Base-by-base conservation (phyloP, 2,888 invertebrate species). In the Xanthia icteritia region DNA sequence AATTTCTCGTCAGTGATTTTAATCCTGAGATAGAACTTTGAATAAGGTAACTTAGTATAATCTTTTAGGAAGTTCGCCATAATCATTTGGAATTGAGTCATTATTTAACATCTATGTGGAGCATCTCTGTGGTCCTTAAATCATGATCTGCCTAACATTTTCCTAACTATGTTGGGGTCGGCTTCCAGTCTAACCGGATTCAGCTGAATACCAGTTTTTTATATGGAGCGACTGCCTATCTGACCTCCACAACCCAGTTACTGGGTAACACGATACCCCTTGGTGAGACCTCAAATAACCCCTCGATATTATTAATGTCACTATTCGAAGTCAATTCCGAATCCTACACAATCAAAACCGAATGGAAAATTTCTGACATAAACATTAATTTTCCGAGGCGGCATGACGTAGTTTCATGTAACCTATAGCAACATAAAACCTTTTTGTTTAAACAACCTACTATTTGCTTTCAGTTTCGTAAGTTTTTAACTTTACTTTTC, bases 381-480 rank as follows among this genome's bases (percentile, higher is more conserved):
- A 2, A 36, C 31, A 42, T 17, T 31, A 31, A n/a, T 31, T 60
- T 68, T 77, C 20, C 36, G 4, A 15, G 15, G 23, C 5, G n/a
- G 9, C 39, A 27, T 78, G 27, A 36, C 69, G 54, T 48, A 8
- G 58, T 42, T 65, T n/a, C 0, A 42, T 20, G n/a, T 15, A 23
- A n/a, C 1, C 15, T 3, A 5, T 17, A 20, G n/a, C 4, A 48
- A 42, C 2, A 11, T 80, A 63, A 42, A 54, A 72, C 39, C 39
- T 63, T 23, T 27, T 13, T 63, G n/a, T 61, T 51, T 39, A 36
- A 54, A 54, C 31, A 68, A 39, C 31, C 31, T 61, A 60, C 42
- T 61, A 51, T 76, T 77, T 77, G 17, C 17, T 60, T 77, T 60
- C 31, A 77, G n/a, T 77, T 42, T 76, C 2, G n/a, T 1, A 15